A percentile compares a stretch with the other conserved stretches of the same genome.
phyloP scores from a whole-genome alignment of 2,888 invertebrate species.

The Coenonympha glycerion region DNA sequence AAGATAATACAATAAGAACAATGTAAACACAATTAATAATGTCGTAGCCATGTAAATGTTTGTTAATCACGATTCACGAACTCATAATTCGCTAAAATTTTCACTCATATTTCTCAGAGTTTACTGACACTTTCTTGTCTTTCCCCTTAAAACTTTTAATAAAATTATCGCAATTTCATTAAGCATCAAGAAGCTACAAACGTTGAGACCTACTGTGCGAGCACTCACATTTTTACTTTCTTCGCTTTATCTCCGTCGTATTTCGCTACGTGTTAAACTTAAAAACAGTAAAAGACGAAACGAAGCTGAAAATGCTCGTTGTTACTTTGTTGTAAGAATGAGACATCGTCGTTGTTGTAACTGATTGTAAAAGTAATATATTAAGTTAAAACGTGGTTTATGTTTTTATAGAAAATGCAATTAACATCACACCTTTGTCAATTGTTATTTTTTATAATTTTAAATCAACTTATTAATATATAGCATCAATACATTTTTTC shows the following conservation, averaged over 20 bases:
- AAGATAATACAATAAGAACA: too few relatives aligned
- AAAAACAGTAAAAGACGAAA: slow-evolving; percentile 5
- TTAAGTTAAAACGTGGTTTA: too few relatives aligned
- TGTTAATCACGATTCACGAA: too few relatives aligned
- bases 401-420: too few relatives aligned
- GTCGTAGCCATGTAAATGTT: too few relatives aligned
- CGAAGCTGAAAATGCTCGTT: slow-evolving; percentile 1
- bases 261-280: slow-evolving; percentile 3
- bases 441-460: too few relatives aligned
- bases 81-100: too few relatives aligned
- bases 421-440: too few relatives aligned
- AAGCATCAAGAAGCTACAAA: background rate
- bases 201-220: background rate
- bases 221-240: background rate
- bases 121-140: background rate
- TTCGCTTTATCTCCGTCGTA: background rate
- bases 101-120: too few relatives aligned
- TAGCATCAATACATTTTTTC: too few relatives aligned
- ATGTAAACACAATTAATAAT: too few relatives aligned
- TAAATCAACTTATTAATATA: too few relatives aligned
- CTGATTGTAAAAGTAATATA: background rate
- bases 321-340: slow-evolving; percentile 2
- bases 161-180: background rate
- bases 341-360: background rate
- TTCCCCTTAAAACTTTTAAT: background rate